Evolutionary conservation across 1,140 invertebrate species (phyloP), one percentile per base, ranked within the genome.

Genomic region (Papilio aristodemus): DNA sequence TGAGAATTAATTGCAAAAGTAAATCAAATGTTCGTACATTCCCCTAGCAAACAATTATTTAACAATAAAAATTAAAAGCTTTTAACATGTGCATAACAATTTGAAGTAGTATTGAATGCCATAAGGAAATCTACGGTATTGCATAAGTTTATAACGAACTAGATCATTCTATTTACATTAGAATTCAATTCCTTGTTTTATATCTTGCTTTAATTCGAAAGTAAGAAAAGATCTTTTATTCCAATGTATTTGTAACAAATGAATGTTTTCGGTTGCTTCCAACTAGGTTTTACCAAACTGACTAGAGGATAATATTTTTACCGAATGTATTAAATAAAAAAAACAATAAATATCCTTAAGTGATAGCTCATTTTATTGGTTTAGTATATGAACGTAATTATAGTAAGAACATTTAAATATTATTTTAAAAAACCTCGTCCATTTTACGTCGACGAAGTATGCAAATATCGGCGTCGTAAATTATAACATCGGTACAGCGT

Each of bases 31-130:
- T 14, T 11, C 54, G 54, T 69, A 69, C 43, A 22, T 50, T 50
- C 43, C 9, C 17, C 19, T 11, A 11, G 46, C 22, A 11, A 25
- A 10, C 10, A 14, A 14, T 7, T 54, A 6, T 54, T 46, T 54
- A 2, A 54, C 46, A 54, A 54, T 54, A 54, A 22, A 54, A 54
- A 54, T 54, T 54, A 54, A 54, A 54, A 54, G 46, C 46, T 22
- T 54, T 54, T 54, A 54, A 54, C 22, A 54, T 54, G 46, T 19
- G 46, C 46, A 54, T 54, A 54, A 54, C 46, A 54, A 54, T 54
- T 2, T 3, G 2, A 2, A 32, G 27, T 32, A 36, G 63, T 54
- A 54, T 37, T 14, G 37, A 69, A 41, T 38, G 38, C 32, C 9
- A 59, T 14, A 60, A 54, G 46, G 46, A 54, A 54, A 54, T 25